Percentiles rank a stretch among this genome's conserved stretches.
phyloP scores from a whole-genome alignment of 2,888 invertebrate genomes.

The Sepioteuthis lessoniana region DNA sequence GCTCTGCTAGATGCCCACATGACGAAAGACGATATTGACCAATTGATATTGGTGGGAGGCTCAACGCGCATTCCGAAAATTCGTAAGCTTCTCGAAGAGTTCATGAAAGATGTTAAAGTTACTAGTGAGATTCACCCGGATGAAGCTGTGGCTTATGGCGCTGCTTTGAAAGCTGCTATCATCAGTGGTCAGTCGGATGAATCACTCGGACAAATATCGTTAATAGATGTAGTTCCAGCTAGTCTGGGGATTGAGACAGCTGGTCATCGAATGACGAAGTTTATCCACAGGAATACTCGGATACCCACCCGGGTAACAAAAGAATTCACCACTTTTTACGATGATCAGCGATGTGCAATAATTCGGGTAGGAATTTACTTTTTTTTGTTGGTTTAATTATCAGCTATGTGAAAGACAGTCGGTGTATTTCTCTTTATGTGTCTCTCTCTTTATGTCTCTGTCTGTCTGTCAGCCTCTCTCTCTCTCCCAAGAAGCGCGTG shows the following conservation, averaged over 20 bases:
- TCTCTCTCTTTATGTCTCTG: no score
- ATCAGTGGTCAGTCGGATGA: conserved; percentile 49
- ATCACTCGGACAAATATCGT: not conserved
- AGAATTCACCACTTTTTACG: not conserved
- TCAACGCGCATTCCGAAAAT: conserved; percentile 59
- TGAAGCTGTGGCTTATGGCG: conserved; percentile 59
- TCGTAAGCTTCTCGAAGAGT: conserved; percentile 58
- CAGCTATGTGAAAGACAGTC: not conserved
- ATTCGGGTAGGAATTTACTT: not conserved
- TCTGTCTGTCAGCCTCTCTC: no score
- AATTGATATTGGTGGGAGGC: conserved; percentile 61
- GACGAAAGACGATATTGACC: conserved; percentile 57
- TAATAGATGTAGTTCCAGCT: not conserved
- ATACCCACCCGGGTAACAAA: not conserved
- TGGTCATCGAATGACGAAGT: not conserved
- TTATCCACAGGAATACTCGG: not conserved
- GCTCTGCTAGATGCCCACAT: conserved; percentile 59
- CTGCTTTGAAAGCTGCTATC: conserved; percentile 50
- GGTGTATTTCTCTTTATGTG: no score
- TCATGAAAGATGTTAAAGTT: conserved; percentile 54
- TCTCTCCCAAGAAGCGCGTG: no score
- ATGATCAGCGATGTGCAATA: not conserved
- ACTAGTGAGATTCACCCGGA: conserved; percentile 57
- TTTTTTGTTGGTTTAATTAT: not conserved
- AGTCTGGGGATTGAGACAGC: not conserved